Percentiles rank a stretch among this genome's conserved stretches.
phyloP scores from a whole-genome alignment of 2,113 vertebrate species.

The Chinchilla lanigera region DNA sequence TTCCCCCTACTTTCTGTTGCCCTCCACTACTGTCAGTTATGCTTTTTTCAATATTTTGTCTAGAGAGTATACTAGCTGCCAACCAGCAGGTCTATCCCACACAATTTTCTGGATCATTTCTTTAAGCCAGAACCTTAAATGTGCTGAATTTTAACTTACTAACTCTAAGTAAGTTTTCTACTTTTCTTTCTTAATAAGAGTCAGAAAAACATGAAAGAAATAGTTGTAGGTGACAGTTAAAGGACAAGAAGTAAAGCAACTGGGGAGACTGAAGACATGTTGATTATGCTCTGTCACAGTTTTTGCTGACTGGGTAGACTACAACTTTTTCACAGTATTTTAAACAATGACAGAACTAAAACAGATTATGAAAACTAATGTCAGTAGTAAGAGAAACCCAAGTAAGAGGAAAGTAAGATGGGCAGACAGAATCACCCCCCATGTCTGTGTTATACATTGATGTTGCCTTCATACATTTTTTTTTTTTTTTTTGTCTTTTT shows the following conservation, averaged over 20 bases:
- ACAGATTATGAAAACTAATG: neutral
- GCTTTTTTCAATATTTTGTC: neutral
- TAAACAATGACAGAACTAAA: neutral
- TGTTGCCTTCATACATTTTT: neutral
- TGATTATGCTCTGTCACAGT: neutral
- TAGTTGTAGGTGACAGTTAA: neutral
- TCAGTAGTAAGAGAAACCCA: slow-evolving; percentile 4
- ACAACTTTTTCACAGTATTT: neutral
- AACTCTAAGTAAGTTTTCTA: neutral
- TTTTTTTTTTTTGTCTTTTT: no score
- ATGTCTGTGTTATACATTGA: neutral
- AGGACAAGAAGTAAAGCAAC: neutral
- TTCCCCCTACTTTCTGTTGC: neutral
- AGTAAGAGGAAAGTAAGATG: neutral
- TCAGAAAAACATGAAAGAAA: neutral
- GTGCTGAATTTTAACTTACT: neutral
- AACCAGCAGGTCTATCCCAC: neutral
- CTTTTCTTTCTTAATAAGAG: neutral
- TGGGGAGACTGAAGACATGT: neutral
- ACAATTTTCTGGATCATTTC: neutral
- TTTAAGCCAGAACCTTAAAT: neutral
- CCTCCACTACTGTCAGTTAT: neutral
- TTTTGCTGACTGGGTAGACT: neutral
- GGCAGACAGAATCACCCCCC: neutral
- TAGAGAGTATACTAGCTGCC: neutral